phyloP scores from a whole-genome alignment of 1,140 invertebrate genomes.

The Phocides pigmalion region DNA sequence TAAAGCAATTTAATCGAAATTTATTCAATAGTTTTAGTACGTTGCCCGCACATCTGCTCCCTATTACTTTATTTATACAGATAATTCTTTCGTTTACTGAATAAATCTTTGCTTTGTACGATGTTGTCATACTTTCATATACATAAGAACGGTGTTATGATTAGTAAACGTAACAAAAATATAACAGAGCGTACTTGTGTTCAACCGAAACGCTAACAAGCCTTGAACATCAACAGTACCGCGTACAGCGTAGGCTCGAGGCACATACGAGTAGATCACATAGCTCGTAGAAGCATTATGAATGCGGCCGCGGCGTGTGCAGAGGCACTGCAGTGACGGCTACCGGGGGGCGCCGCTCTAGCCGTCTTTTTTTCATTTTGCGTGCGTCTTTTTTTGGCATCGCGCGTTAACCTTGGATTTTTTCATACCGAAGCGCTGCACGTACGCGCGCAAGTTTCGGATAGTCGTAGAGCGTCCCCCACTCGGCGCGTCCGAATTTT shows the following conservation, averaged over 20 bases:
- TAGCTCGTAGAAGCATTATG: constrained; percentile 38
- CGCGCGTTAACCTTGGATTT: constrained; percentile 81
- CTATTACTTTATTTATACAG: no score
- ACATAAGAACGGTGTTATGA: background rate
- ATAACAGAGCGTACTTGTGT: background rate
- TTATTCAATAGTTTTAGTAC: no score
- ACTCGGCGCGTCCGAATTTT: constrained; percentile 81
- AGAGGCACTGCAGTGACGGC: constrained; percentile 77
- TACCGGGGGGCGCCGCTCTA: constrained; percentile 75
- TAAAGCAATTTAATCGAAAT: no score
- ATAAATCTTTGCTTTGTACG: no score
- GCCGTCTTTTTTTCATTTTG: constrained; percentile 78
- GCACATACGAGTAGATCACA: constrained; percentile 3
- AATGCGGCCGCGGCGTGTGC: constrained; percentile 51
- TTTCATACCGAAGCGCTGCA: constrained; percentile 81
- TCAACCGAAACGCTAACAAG: constrained; percentile 8
- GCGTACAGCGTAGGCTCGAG: background rate
- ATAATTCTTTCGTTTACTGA: no score
- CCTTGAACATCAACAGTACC: background rate
- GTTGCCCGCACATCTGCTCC: no score
- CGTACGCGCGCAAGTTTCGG: constrained; percentile 79
- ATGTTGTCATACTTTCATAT: no score
- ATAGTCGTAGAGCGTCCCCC: constrained; percentile 82
- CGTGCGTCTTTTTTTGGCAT: constrained; percentile 82
- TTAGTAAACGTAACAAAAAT: background rate